A percentile compares a stretch with the other conserved stretches of the same genome.
phyloP scores from a whole-genome alignment of 2,888 invertebrate genomes.

The Tyria jacobaeae region DNA sequence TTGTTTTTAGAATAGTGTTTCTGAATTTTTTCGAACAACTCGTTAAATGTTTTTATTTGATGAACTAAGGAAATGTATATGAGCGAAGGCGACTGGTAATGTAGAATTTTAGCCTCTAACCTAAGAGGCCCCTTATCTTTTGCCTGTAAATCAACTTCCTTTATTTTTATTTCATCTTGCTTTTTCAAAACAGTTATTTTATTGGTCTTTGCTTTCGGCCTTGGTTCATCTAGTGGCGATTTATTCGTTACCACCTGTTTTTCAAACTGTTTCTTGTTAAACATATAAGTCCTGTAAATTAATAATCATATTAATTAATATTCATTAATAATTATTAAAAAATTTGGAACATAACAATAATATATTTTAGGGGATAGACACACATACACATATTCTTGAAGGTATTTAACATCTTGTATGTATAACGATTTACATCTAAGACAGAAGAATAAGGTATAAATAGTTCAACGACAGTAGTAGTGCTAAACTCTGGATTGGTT shows the following conservation, averaged over 20 bases:
- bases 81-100: conserved; percentile 85
- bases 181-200: conserved; percentile 59
- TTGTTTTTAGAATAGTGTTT: conserved; percentile 74
- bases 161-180: conserved; percentile 32
- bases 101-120: conserved; percentile 79
- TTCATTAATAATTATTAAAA: too few relatives aligned
- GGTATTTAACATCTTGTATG: not conserved
- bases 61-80: conserved; percentile 87
- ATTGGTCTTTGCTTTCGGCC: conserved; percentile 43
- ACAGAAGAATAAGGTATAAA: not conserved
- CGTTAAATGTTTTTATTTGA: conserved; percentile 75
- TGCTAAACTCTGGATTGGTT: not conserved
- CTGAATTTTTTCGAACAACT: conserved; percentile 85
- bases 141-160: conserved; percentile 65
- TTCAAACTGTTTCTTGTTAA: conserved; percentile 62
- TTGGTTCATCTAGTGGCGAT: conserved; percentile 53
- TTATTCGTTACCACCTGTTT: conserved; percentile 64
- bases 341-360: not conserved
- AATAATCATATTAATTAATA: too few relatives aligned
- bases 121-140: conserved; percentile 82
- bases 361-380: not conserved
- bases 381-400: too few relatives aligned
- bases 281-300: conserved; percentile 67
- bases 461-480: not conserved
- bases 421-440: too few relatives aligned